These are phyloP conservation scores for Antheraea yamamai DNA, from an alignment of 2,888 invertebrate species.

Conservation along the genomic window DNA sequence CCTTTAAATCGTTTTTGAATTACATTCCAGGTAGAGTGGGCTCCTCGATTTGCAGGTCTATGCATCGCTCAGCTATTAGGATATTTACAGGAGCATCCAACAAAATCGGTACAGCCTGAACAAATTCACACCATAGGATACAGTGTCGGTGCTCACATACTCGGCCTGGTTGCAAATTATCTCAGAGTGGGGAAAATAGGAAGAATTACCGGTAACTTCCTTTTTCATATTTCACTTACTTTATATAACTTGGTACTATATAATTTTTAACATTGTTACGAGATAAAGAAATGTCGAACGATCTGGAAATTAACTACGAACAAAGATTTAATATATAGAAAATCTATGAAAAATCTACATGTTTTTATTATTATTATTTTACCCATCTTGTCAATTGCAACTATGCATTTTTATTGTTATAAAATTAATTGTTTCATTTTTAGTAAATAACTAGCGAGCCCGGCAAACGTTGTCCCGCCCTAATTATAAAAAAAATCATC, in stretches of 20 bases:
- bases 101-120: constrained; percentile 87
- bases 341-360: no score
- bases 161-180: constrained; percentile 91
- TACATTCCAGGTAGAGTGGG: constrained; percentile 80
- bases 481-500: no score
- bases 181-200: constrained; percentile 89
- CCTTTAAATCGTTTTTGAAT: background rate
- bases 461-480: no score
- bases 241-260: background rate
- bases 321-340: background rate
- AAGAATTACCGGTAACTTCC: constrained; percentile 86
- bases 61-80: constrained; percentile 92
- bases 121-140: constrained; percentile 91
- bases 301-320: background rate
- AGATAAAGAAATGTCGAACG: background rate
- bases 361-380: no score
- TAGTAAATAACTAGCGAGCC: no score
- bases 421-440: no score
- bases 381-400: no score
- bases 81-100: constrained; percentile 89
- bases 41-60: constrained; percentile 84
- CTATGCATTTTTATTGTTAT: no score
- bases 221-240: background rate
- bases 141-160: constrained; percentile 93
- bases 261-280: background rate